Evolutionary conservation across 2,888 invertebrate species (phyloP).

Genomic region (Phanerotoma sp.): DNA sequence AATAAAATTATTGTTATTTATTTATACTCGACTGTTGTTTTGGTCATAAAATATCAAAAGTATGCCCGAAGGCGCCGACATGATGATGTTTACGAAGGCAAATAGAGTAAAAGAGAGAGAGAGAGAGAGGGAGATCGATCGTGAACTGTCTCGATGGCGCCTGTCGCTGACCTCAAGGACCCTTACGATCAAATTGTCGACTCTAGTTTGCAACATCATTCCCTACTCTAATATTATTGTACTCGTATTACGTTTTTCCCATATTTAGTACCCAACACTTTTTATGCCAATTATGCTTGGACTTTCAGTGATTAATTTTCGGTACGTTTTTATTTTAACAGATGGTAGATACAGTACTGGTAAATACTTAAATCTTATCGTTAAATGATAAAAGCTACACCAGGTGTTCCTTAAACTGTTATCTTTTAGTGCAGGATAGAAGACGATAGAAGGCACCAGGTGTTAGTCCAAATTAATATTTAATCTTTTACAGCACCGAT

Average conservation of each 20-base stretch:
- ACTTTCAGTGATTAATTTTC: not conserved
- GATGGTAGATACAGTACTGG: not conserved
- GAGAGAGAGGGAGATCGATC: constrained; percentile 35
- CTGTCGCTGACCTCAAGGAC: constrained; percentile 43
- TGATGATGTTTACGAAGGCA: constrained; percentile 29
- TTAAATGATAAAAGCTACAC: constrained; percentile 4
- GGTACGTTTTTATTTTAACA: not conserved
- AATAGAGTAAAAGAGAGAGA: not conserved
- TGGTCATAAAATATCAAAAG: not conserved
- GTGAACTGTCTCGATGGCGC: constrained; percentile 39
- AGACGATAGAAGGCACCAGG: constrained; percentile 14
- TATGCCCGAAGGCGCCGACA: constrained; percentile 18
- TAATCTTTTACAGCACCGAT: not conserved
- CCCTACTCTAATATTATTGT: not conserved
- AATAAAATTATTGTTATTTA: too few species aligned
- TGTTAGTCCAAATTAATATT: too few species aligned
- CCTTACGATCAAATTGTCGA: constrained; percentile 24
- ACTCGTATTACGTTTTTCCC: not conserved
- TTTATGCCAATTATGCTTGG: too few species aligned
- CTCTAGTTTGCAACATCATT: constrained; percentile 18
- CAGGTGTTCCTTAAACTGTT: constrained; percentile 26
- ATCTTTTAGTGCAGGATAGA: constrained; percentile 17
- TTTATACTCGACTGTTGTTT: not conserved
- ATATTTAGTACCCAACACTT: too few species aligned
- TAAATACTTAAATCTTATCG: constrained; percentile 1